These are phyloP conservation scores for Clarias laeviceps DNA, from an alignment of 2,797 vertebrate genomes.

Conservation along the genomic window DNA sequence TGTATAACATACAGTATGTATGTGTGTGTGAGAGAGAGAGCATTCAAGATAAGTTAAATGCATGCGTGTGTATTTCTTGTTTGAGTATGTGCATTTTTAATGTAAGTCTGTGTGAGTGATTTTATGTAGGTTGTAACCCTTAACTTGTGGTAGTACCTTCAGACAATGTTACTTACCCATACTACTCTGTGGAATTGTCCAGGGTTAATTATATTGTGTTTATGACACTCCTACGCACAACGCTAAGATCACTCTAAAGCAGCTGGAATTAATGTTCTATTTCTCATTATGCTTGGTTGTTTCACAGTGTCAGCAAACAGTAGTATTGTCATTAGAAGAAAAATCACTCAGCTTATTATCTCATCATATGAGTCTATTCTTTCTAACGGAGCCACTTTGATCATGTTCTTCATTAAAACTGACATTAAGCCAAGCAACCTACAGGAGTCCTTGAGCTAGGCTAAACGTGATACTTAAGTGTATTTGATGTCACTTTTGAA, in stretches of 20 bases:
- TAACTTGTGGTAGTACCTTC: background rate
- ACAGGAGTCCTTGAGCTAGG: conserved; percentile 3
- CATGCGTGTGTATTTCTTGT: background rate
- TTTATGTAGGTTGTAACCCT: conserved; percentile 27
- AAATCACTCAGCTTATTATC: background rate
- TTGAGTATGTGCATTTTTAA: background rate
- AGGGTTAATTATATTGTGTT: conserved; percentile 44
- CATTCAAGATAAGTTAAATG: conserved; percentile 17
- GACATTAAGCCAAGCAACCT: background rate
- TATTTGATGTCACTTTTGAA: background rate
- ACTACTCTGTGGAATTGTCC: conserved; percentile 10
- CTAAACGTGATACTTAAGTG: background rate
- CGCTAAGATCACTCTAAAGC: conserved; percentile 17
- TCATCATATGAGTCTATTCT: background rate
- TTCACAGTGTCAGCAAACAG: background rate
- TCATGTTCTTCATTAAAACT: background rate
- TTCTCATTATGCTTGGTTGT: conserved; percentile 53
- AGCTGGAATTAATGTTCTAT: conserved; percentile 50
- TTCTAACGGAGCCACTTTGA: background rate
- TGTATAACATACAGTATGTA: background rate
- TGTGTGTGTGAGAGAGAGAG: background rate
- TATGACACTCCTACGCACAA: conserved; percentile 32
- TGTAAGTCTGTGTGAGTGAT: conserved; percentile 19
- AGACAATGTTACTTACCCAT: conserved; percentile 33
- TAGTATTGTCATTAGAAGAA: background rate